A percentile compares a stretch with the other conserved stretches of the same genome.
Evolutionary conservation across 53 echinoderm and acorn worm species (phyloP).

Genomic region (Pentamera pediparva): DNA sequence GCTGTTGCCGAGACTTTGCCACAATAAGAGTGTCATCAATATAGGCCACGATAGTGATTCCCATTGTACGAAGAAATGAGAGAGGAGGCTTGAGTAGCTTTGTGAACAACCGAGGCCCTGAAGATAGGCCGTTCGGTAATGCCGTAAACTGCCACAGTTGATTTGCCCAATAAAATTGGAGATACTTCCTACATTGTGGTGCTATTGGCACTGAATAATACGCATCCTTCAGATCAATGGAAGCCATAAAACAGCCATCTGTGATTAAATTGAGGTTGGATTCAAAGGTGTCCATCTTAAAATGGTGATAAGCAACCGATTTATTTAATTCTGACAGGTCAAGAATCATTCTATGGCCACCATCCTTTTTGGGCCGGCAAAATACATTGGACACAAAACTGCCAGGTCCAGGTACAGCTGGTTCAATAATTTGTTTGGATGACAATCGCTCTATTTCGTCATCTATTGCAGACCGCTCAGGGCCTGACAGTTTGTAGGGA

Average conservation of each 20-base stretch:
- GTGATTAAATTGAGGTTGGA: slow-evolving; percentile 10
- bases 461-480: no score
- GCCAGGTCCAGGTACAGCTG: no score
- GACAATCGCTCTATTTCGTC: no score
- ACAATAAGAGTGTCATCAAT: slow-evolving; percentile 49
- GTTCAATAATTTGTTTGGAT: no score
- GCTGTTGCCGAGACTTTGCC: background rate
- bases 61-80: background rate
- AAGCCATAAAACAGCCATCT: slow-evolving; percentile 43
- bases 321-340: slow-evolving; percentile 24
- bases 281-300: slow-evolving; percentile 32
- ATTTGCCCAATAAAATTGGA: slow-evolving; percentile 23
- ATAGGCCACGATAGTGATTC: slow-evolving; percentile 24
- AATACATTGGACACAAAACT: no score
- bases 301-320: slow-evolving; percentile 10
- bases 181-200: slow-evolving; percentile 2
- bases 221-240: slow-evolving; percentile 53
- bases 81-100: slow-evolving; percentile 46
- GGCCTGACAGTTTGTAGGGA: no score
- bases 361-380: slow-evolving; percentile 29
- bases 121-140: slow-evolving; percentile 40
- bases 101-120: slow-evolving; percentile 38
- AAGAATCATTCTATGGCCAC: slow-evolving; percentile 25
- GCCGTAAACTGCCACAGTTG: slow-evolving; percentile 25
- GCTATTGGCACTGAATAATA: slow-evolving; percentile 45